A percentile compares a stretch with the other conserved stretches of the same genome.
phyloP scores from a whole-genome alignment of 2,113 vertebrate species.

The Oncorhynchus clarkii region DNA sequence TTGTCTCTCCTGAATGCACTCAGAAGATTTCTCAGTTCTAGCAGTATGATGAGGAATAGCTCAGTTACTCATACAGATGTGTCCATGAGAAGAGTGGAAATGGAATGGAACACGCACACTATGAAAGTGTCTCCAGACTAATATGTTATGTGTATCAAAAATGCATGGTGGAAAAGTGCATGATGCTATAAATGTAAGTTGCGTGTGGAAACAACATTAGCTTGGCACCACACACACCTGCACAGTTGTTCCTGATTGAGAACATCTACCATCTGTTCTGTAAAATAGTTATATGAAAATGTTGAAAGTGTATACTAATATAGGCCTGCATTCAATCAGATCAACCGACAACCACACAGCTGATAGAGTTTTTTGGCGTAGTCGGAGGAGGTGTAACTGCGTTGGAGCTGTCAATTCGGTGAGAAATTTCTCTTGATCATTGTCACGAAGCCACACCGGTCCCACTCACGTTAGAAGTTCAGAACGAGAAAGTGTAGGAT shows the following conservation, averaged over 20 bases:
- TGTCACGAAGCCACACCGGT: no score
- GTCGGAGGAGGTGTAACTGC: no score
- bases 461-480: no score
- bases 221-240: background rate
- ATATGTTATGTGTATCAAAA: background rate
- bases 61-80: background rate
- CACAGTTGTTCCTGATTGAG: background rate
- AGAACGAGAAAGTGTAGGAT: no score
- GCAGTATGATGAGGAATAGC: background rate
- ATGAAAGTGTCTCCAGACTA: background rate
- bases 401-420: no score
- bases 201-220: background rate
- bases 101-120: background rate
- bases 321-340: background rate
- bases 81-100: background rate
- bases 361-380: no score
- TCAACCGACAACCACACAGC: no score
- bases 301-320: background rate
- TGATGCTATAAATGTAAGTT: background rate
- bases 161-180: background rate
- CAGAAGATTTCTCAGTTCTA: constrained; percentile 4
- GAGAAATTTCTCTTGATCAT: no score
- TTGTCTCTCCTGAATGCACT: constrained; percentile 14
- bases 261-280: background rate
- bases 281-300: background rate